phyloP scores from a whole-genome alignment of 2,888 invertebrate species.

The Ommatoiulus sabulosus region DNA sequence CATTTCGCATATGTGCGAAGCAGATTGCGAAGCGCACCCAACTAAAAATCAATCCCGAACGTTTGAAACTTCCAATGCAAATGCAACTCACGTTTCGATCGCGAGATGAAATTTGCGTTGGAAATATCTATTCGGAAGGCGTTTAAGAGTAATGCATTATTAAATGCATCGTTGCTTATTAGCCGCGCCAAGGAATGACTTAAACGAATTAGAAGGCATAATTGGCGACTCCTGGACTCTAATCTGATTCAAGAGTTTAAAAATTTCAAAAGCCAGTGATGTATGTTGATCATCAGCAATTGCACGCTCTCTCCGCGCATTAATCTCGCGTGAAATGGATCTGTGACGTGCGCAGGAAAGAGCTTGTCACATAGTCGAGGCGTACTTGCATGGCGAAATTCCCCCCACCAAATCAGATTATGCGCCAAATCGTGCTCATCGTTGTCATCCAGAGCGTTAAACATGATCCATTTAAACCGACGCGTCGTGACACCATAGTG shows the following conservation, averaged over 20 bases:
- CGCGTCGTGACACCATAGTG: not conserved
- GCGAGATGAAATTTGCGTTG: not conserved
- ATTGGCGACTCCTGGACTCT: not conserved
- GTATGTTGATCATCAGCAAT: not conserved
- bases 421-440: not conserved
- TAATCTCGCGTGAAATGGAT: not conserved
- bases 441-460: not conserved
- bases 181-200: not conserved
- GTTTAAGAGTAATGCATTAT: constrained; percentile 6
- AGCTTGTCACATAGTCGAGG: not conserved
- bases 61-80: not conserved
- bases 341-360: not conserved
- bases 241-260: not conserved
- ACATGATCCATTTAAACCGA: not conserved
- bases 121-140: not conserved
- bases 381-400: not conserved
- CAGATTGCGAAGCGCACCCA: not conserved
- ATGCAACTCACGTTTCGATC: not conserved
- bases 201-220: constrained; percentile 4
- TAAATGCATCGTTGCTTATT: constrained; percentile 25
- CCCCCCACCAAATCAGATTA: not conserved
- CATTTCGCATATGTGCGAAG: constrained; percentile 11
- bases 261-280: not conserved
- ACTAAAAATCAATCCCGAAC: constrained; percentile 1
- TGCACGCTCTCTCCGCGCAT: not conserved